A percentile compares a stretch with the other conserved stretches of the same genome.
Evolutionary conservation across 2,113 vertebrate species (phyloP).

Genomic region (Eulacestoma nigropectus): DNA sequence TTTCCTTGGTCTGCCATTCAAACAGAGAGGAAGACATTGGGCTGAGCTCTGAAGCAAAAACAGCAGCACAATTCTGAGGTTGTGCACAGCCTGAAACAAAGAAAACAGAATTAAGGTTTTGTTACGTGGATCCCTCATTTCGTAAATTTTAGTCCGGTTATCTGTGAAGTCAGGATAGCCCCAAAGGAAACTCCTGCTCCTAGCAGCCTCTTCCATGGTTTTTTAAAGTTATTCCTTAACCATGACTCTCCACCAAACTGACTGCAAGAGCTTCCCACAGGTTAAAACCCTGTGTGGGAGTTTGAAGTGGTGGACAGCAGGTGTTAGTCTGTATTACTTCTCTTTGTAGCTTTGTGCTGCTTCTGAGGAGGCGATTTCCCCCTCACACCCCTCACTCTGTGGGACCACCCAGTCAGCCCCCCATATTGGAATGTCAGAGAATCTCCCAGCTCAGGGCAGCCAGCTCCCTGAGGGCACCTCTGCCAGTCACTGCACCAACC

Average conservation of each 20-base stretch:
- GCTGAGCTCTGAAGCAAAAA: not conserved
- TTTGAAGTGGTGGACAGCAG: rapidly evolving
- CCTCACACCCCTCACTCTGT: not conserved
- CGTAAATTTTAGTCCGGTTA: not conserved
- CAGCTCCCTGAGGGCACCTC: not conserved
- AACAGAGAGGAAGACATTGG: not conserved
- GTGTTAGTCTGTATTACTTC: not conserved
- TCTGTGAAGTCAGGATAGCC: not conserved
- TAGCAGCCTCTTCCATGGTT: not conserved
- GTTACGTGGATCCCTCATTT: not conserved
- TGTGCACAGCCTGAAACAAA: not conserved
- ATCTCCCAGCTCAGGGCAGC: not conserved
- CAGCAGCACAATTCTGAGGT: not conserved
- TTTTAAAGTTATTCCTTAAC: not conserved
- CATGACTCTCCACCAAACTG: not conserved
- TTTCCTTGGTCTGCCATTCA: not conserved
- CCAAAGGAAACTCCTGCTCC: not conserved
- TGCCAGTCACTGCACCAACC: not conserved
- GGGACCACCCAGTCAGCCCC: rapidly evolving
- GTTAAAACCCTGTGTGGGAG: not conserved
- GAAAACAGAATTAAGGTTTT: not conserved
- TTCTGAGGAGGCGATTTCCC: not conserved
- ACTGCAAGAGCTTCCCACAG: not conserved
- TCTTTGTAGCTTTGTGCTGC: not conserved
- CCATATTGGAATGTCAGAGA: not conserved